These are phyloP conservation scores for Tipula unca DNA, from an alignment of 2,888 invertebrate species.

Conservation along the genomic window DNA sequence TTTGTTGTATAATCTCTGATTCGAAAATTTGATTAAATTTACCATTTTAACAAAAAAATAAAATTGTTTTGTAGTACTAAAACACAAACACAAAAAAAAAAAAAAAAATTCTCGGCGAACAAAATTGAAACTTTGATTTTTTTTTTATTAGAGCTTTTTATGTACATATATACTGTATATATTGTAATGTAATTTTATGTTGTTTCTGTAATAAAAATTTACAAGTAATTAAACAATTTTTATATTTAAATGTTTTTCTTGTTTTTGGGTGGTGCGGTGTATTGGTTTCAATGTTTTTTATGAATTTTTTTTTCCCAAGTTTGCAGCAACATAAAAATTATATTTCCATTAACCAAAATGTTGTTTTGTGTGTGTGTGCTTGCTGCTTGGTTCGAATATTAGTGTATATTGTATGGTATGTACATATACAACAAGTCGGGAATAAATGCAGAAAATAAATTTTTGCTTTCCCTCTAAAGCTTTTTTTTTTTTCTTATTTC, in stretches of 20 bases:
- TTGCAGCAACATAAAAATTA: not conserved
- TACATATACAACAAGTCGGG: not conserved
- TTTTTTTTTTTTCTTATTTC: not conserved
- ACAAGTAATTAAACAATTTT: slow-evolving; percentile 14
- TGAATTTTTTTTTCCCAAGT: not conserved
- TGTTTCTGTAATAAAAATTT: slow-evolving; percentile 4
- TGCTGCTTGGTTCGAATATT: not conserved
- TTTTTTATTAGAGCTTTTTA: not conserved
- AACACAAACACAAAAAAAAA: too few species aligned
- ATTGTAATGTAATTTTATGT: not conserved
- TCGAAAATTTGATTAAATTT: not conserved
- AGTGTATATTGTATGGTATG: not conserved
- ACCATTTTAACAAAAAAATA: not conserved
- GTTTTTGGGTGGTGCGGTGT: not conserved
- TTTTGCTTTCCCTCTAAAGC: not conserved
- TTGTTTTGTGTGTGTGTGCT: not conserved
- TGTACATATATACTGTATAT: not conserved
- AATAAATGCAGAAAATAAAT: not conserved
- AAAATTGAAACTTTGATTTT: not conserved
- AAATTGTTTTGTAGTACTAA: not conserved
- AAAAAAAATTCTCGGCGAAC: not conserved
- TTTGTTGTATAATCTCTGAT: not conserved
- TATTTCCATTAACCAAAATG: not conserved
- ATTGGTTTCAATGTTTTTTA: not conserved
- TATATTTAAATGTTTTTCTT: not conserved